Percentiles rank a stretch among this genome's conserved stretches.
Conservation (phyloP, 2,797 vertebrate species). For the Tiaroga cobitis region DNA sequence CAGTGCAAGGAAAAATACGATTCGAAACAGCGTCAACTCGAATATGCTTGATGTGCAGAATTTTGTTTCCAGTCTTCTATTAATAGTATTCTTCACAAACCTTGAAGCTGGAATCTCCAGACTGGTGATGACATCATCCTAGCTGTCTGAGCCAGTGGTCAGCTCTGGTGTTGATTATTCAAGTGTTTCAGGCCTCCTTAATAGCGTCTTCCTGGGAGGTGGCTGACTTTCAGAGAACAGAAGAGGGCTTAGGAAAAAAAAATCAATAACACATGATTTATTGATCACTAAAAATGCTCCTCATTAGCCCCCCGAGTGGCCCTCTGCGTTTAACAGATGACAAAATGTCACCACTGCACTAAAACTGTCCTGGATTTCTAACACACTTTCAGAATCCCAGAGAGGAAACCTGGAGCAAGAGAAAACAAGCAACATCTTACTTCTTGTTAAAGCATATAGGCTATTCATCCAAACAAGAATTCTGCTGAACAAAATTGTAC, state of each 20-base stretch:
- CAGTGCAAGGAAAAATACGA: neutral
- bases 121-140: constrained; percentile 17
- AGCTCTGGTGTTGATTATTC: constrained; percentile 54
- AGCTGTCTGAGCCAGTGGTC: constrained; percentile 49
- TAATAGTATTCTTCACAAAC: neutral
- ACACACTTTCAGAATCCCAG: constrained; percentile 48
- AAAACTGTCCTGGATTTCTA: constrained; percentile 59
- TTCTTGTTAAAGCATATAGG: neutral
- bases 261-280: constrained; percentile 88
- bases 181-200: constrained; percentile 50
- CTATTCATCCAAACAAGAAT: neutral
- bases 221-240: constrained; percentile 81
- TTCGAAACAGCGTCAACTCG: neutral
- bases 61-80: neutral
- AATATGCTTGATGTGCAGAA: no score
- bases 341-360: constrained; percentile 77
- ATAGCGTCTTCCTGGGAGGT: constrained; percentile 61
- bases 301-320: constrained; percentile 84
- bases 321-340: constrained; percentile 80
- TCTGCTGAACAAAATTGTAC: neutral
- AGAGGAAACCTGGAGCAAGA: constrained; percentile 23
- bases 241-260: constrained; percentile 74
- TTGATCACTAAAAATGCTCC: constrained; percentile 83
- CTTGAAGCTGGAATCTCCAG: neutral
- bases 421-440: neutral